Evolutionary conservation across 1,140 invertebrate species (phyloP).

Genomic region (Ganaspis sp.): DNA sequence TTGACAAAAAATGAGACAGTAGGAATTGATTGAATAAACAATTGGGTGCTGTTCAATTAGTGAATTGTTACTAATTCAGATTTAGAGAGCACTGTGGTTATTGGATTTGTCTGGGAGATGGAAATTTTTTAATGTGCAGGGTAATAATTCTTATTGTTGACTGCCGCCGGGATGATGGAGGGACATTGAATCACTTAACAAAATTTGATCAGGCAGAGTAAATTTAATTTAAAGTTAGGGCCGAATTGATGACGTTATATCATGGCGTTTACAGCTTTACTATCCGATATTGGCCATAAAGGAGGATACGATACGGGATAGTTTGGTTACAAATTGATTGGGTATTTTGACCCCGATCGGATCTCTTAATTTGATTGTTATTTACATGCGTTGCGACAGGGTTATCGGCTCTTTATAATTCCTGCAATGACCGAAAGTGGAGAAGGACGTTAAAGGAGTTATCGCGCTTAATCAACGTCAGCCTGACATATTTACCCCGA

Average conservation of each 20-base stretch:
- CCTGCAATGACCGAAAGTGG: constrained; percentile 33
- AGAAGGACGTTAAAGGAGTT: constrained; percentile 55
- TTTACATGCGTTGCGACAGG: not conserved
- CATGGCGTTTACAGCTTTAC: not conserved
- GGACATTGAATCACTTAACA: not conserved
- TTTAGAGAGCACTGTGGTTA: no score
- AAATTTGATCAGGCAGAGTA: constrained; percentile 9
- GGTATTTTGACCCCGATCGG: constrained; percentile 17
- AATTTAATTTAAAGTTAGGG: not conserved
- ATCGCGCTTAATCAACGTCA: constrained; percentile 53
- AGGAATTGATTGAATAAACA: no score
- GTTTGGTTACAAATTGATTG: constrained; percentile 29
- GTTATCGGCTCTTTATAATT: constrained; percentile 27
- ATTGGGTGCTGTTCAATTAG: no score
- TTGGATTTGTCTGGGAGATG: no score
- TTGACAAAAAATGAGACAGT: no score
- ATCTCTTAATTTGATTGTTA: constrained; percentile 12
- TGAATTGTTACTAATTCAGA: no score
- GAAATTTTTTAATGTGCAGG: no score
- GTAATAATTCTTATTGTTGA: no score
- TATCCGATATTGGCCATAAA: constrained; percentile 13
- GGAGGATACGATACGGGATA: not conserved
- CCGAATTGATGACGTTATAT: not conserved
- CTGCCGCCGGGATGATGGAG: no score
- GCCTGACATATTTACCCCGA: constrained; percentile 38